These are phyloP conservation scores for Ctenopoma kingsleyae DNA, from an alignment of 2,797 vertebrate genomes.

Conservation along the genomic window DNA sequence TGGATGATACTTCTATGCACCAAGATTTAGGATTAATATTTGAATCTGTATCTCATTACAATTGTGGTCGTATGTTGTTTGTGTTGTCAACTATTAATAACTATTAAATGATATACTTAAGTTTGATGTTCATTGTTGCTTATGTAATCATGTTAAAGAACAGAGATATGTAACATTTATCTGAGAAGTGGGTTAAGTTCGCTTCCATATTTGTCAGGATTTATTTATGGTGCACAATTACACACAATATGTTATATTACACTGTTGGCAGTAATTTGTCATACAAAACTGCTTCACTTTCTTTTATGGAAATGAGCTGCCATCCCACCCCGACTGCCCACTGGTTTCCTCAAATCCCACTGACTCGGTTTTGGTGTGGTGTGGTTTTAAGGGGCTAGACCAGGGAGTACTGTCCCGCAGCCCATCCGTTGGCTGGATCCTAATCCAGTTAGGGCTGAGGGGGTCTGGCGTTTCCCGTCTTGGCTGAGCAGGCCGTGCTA, in stretches of 20 bases:
- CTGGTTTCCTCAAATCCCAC: constrained; percentile 45
- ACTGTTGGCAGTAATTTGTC: background rate
- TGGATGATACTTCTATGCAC: too few relatives aligned
- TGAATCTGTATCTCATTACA: too few relatives aligned
- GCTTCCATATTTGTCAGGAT: background rate
- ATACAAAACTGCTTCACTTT: constrained; percentile 7
- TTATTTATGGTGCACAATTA: background rate
- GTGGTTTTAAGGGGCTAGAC: constrained; percentile 76
- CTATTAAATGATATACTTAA: too few relatives aligned
- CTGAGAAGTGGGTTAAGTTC: background rate
- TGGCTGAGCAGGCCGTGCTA: constrained; percentile 81
- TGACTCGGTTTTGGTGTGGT: constrained; percentile 59
- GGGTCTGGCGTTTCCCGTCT: constrained; percentile 85
- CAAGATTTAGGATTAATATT: too few relatives aligned
- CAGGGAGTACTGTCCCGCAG: constrained; percentile 82
- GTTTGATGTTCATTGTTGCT: background rate
- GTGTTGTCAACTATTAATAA: too few relatives aligned
- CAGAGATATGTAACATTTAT: background rate
- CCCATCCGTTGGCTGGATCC: constrained; percentile 84
- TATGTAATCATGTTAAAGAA: background rate
- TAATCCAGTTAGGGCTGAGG: constrained; percentile 85
- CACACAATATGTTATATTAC: background rate
- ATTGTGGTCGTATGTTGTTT: too few relatives aligned
- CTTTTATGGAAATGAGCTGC: constrained; percentile 38
- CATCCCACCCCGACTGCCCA: constrained; percentile 1